These are phyloP conservation scores for Pocillopora damicornis DNA, from an alignment of 64 coral and sea anemone species.

Conservation along the genomic window DNA sequence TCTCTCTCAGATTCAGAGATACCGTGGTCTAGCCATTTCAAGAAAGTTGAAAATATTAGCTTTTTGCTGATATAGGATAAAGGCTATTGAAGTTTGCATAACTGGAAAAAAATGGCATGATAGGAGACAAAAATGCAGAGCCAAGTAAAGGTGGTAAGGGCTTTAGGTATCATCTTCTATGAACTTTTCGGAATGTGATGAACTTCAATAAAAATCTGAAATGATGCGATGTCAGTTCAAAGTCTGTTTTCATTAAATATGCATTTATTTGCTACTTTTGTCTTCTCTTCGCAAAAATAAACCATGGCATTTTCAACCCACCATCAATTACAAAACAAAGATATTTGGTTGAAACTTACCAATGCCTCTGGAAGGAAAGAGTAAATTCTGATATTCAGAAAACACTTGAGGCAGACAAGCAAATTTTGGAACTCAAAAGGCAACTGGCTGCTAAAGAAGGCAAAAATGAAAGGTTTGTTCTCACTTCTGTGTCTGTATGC, in stretches of 20 bases:
- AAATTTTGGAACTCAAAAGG: conserved; percentile 29
- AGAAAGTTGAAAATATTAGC: conserved; percentile 12
- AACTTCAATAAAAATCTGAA: conserved; percentile 50
- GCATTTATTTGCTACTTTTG: conserved; percentile 26
- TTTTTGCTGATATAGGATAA: conserved; percentile 25
- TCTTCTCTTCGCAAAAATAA: conserved; percentile 45
- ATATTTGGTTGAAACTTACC: conserved; percentile 21
- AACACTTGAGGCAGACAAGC: conserved; percentile 19
- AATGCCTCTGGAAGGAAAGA: conserved; percentile 18
- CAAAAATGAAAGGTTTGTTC: conserved; percentile 43
- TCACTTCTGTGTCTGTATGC: conserved; percentile 17
- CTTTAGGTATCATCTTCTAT: conserved; percentile 48
- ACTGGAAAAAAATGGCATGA: conserved; percentile 17
- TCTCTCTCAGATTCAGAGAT: too few relatives aligned
- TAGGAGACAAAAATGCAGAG: conserved; percentile 26
- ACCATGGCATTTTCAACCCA: conserved; percentile 46
- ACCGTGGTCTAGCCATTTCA: too few relatives aligned
- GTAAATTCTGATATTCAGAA: conserved; percentile 4
- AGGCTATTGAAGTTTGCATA: background rate
- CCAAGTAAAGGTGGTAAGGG: background rate
- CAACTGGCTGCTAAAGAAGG: conserved; percentile 21
- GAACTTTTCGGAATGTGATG: conserved; percentile 6
- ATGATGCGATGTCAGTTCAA: conserved; percentile 46
- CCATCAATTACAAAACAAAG: conserved; percentile 19
- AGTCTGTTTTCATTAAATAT: conserved; percentile 34